Conservation (phyloP, 2,888 invertebrate species). For the Drosophila subquinaria region DNA sequence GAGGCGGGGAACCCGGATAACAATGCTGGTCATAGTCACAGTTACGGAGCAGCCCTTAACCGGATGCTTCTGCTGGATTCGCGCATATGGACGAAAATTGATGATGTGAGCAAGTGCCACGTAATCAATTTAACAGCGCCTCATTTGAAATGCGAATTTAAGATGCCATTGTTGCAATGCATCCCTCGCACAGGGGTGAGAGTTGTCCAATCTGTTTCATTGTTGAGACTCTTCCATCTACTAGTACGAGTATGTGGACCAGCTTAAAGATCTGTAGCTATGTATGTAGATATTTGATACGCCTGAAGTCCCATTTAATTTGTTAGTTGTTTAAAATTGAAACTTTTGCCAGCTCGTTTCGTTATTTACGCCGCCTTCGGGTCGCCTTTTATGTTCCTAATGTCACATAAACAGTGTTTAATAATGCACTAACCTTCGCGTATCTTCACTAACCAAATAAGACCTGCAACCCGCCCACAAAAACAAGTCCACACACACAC, state of each 20-base stretch:
- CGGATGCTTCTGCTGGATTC: constrained; percentile 42
- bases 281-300: constrained; percentile 29
- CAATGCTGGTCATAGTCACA: constrained; percentile 30
- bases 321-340: constrained; percentile 26
- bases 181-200: constrained; percentile 26
- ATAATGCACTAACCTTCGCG: constrained; percentile 74
- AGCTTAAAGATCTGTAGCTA: constrained; percentile 7
- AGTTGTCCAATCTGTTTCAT: constrained; percentile 30
- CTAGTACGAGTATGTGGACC: neutral
- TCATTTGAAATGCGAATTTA: constrained; percentile 79
- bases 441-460: constrained; percentile 75
- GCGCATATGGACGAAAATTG: constrained; percentile 78
- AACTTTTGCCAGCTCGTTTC: constrained; percentile 30
- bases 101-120: constrained; percentile 79
- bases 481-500: neutral
- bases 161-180: constrained; percentile 71
- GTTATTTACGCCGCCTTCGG: constrained; percentile 51
- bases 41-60: constrained; percentile 32
- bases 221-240: constrained; percentile 5
- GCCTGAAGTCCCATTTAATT: constrained; percentile 31
- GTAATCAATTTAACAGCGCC: constrained; percentile 75
- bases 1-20: constrained; percentile 19
- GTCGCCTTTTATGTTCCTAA: constrained; percentile 78
- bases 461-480: constrained; percentile 38
- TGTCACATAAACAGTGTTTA: constrained; percentile 81